A percentile compares a stretch with the other conserved stretches of the same genome.
These are phyloP conservation scores for Trissonchulus latispiculum DNA, from an alignment of 2,888 invertebrate species.

Conservation along the genomic window DNA sequence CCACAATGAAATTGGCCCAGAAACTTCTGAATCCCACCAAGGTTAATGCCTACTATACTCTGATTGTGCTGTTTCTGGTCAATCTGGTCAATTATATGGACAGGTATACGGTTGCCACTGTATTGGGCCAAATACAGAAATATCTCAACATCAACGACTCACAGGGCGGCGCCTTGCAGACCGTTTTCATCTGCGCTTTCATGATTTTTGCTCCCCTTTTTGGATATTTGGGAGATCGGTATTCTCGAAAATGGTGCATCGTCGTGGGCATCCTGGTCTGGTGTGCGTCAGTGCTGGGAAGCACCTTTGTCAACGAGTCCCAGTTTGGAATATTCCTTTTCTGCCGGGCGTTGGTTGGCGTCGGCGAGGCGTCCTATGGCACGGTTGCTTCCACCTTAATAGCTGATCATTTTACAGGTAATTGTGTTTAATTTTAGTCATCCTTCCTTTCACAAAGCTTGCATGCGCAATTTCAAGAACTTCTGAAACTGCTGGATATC, in stretches of 20 bases:
- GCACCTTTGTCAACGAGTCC: conserved; percentile 63
- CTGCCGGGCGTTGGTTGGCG: conserved; percentile 81
- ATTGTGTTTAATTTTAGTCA: too few species aligned
- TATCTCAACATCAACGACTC: conserved; percentile 60
- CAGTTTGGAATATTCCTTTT: conserved; percentile 67
- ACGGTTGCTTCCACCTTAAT: conserved; percentile 98
- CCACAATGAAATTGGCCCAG: too few species aligned
- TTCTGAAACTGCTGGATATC: too few species aligned
- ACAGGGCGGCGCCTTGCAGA: conserved; percentile 71
- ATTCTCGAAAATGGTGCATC: conserved; percentile 77
- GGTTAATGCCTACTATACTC: conserved; percentile 58
- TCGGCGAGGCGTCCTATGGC: conserved; percentile 97
- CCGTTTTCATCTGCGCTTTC: conserved; percentile 84
- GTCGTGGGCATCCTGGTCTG: conserved; percentile 77
- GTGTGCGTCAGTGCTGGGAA: conserved; percentile 76
- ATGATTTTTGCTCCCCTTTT: conserved; percentile 94
- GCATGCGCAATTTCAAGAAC: too few species aligned
- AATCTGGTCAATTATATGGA: conserved; percentile 98
- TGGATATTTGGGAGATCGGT: conserved; percentile 89
- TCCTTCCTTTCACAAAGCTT: too few species aligned
- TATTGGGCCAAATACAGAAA: conserved; percentile 62
- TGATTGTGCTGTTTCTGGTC: conserved; percentile 71
- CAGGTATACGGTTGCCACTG: conserved; percentile 84
- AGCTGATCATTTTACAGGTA: conserved; percentile 70
- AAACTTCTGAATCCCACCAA: too few species aligned